phyloP scores from a whole-genome alignment of 2,113 vertebrate genomes.

The Pogona vitticeps region DNA sequence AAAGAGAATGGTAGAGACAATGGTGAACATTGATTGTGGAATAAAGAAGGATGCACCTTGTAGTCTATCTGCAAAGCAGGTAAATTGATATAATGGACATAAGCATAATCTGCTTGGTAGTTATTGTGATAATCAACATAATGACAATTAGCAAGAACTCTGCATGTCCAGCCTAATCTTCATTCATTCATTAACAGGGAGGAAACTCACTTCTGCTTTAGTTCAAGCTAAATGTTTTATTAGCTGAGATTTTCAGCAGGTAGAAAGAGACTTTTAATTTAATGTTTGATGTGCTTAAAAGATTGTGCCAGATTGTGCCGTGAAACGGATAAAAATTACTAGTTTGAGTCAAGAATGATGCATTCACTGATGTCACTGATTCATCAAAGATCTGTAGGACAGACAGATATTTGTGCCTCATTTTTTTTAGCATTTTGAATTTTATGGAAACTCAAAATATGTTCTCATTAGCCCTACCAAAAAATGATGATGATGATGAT shows the following conservation, averaged over 20 bases:
- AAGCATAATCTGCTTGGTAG: background rate
- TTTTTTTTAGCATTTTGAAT: slow-evolving; percentile 50
- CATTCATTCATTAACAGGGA: too few relatives aligned
- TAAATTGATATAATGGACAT: background rate
- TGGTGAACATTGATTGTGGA: background rate
- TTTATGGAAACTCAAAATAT: slow-evolving; percentile 61
- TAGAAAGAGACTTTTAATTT: background rate
- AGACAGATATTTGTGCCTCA: slow-evolving; percentile 15
- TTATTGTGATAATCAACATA: background rate
- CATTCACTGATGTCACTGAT: slow-evolving; percentile 66
- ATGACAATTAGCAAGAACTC: background rate
- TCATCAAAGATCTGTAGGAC: slow-evolving; percentile 56
- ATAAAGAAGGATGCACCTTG: background rate
- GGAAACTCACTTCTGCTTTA: background rate
- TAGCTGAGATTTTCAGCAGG: background rate
- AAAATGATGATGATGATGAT: too few relatives aligned
- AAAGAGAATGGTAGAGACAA: too few relatives aligned
- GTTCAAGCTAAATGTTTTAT: background rate
- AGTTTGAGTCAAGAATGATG: slow-evolving; percentile 38
- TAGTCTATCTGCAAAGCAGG: background rate
- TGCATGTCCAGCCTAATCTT: too few relatives aligned
- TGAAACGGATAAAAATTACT: slow-evolving; percentile 51
- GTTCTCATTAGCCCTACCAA: slow-evolving; percentile 25
- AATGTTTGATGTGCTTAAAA: background rate
- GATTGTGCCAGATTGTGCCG: background rate